Percentiles rank a stretch among this genome's conserved stretches.
Conservation (phyloP, 2,888 invertebrate species). For the Leptothorax acervorum region DNA sequence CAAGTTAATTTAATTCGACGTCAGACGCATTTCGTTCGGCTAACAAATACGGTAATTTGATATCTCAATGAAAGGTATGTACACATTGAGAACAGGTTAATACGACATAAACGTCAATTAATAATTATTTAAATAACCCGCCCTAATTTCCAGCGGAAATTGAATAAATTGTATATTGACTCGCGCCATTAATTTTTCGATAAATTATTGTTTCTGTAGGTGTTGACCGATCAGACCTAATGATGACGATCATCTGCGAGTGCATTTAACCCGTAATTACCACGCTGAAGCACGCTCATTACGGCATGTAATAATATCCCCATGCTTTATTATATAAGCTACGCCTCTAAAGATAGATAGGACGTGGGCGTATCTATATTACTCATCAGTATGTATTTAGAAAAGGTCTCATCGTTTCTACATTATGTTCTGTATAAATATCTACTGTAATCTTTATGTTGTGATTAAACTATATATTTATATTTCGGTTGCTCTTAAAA, state of each 20-base stretch:
- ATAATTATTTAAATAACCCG: constrained; percentile 16
- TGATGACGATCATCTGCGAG: constrained; percentile 17
- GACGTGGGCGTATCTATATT: neutral
- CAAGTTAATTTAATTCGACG: neutral
- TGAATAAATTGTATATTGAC: neutral
- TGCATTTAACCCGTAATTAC: constrained; percentile 35
- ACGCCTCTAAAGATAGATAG: constrained; percentile 13
- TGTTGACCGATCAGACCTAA: constrained; percentile 12
- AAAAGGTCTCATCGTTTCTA: neutral
- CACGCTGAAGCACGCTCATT: constrained; percentile 23
- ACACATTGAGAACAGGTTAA: neutral
- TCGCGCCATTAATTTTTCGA: constrained; percentile 18
- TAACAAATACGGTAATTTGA: neutral
- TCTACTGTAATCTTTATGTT: neutral
- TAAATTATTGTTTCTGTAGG: constrained; percentile 6
- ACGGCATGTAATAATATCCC: neutral
- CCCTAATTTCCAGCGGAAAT: neutral
- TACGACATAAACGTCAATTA: neutral
- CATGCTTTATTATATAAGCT: constrained; percentile 35
- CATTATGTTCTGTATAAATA: neutral
- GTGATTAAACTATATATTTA: neutral
- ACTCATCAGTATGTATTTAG: neutral
- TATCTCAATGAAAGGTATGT: neutral
- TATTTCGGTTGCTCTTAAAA: neutral
- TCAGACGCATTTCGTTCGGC: neutral